Percentiles rank a stretch among this genome's conserved stretches.
Conservation (phyloP, 2,113 vertebrate genomes). For the Panthera tigris region DNA sequence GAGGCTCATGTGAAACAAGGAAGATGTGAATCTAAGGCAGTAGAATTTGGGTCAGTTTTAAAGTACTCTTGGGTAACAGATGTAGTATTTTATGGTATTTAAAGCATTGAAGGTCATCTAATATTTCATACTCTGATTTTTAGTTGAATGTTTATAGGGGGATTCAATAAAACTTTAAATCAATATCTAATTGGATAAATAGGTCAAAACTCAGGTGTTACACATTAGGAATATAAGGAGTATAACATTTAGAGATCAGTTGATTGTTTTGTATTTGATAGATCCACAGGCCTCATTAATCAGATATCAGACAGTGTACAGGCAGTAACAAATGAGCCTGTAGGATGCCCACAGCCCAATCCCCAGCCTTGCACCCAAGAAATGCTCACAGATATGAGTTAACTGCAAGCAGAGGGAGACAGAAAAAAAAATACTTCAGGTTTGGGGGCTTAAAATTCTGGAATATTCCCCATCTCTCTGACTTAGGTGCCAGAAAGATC, state of each 20-base stretch:
- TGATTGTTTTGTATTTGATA: neutral
- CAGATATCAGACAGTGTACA: neutral
- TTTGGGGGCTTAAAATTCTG: no score
- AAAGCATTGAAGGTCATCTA: neutral
- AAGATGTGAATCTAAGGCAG: neutral
- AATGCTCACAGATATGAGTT: neutral
- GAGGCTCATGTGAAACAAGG: neutral
- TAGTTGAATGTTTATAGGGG: neutral
- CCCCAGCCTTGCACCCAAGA: no score
- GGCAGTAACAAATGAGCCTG: neutral
- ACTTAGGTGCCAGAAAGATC: neutral
- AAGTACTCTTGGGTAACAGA: neutral
- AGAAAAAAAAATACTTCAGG: neutral
- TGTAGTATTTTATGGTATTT: neutral
- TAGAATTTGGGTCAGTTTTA: neutral
- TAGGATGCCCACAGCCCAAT: neutral
- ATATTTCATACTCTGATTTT: neutral
- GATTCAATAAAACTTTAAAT: neutral
- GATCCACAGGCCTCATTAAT: neutral
- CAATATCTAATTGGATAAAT: neutral
- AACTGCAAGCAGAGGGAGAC: neutral
- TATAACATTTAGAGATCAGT: neutral
- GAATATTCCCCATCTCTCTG: neutral
- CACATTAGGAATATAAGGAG: neutral
- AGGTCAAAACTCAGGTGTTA: neutral